phyloP scores from a whole-genome alignment of 1,140 invertebrate genomes.

The Euura lappo region DNA sequence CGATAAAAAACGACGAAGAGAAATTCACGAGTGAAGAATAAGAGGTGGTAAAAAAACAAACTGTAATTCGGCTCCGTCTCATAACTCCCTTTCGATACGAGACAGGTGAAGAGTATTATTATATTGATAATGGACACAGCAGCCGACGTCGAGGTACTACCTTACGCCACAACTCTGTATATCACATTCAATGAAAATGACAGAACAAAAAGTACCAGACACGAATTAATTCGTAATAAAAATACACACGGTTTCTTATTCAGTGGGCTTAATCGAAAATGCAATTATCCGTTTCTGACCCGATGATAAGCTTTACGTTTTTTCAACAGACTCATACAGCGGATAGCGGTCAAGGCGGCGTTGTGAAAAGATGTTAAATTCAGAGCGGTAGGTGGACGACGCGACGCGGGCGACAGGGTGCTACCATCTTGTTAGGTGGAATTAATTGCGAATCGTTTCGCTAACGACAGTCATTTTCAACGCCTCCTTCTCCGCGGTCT shows the following conservation, averaged over 20 bases:
- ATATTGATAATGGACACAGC: constrained; percentile 3
- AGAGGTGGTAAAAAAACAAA: neutral
- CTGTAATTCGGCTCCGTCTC: neutral
- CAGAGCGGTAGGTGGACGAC: neutral
- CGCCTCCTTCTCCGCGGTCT: constrained; percentile 29
- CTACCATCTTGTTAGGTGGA: constrained; percentile 32
- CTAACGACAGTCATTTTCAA: constrained; percentile 41
- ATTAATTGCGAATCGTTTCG: constrained; percentile 39
- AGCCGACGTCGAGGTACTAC: neutral
- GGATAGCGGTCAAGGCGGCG: neutral
- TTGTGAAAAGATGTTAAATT: neutral
- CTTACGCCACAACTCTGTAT: no score
- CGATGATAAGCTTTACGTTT: no score
- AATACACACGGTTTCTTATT: no score
- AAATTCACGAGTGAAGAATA: neutral
- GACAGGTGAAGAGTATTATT: neutral
- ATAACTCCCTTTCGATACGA: constrained; percentile 2
- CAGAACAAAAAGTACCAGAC: no score
- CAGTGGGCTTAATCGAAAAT: no score
- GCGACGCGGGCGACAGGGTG: neutral
- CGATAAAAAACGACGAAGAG: neutral
- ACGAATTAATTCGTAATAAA: no score
- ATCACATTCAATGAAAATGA: no score
- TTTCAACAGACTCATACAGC: no score
- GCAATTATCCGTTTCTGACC: no score